Conservation (phyloP, 2,113 vertebrate species). For the Elgaria multicarinata region DNA sequence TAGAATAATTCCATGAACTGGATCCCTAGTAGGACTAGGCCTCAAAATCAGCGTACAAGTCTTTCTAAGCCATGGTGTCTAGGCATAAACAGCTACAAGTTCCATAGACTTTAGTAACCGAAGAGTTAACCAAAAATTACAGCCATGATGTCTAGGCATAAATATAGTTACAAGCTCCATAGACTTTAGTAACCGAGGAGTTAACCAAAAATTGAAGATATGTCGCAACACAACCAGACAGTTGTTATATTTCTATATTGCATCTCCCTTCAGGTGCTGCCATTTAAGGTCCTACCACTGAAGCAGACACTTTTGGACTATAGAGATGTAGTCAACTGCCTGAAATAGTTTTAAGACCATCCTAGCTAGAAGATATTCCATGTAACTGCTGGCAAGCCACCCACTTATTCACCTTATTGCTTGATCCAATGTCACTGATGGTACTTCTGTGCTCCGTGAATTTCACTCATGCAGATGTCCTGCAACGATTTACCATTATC, state of each 20-base stretch:
- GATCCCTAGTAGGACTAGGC: not conserved
- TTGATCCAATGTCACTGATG: not conserved
- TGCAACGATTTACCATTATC: conserved; percentile 34
- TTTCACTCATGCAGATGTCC: rapidly evolving
- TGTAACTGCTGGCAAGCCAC: not conserved
- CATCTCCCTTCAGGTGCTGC: not conserved
- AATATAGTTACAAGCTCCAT: not conserved
- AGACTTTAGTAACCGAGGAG: not conserved
- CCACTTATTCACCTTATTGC: not conserved
- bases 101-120: not conserved
- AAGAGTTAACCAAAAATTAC: not conserved
- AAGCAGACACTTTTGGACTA: not conserved
- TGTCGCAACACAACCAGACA: too few relatives aligned
- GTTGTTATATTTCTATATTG: not conserved
- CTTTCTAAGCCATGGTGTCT: not conserved
- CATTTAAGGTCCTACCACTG: not conserved
- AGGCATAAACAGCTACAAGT: not conserved
- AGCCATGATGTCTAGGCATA: not conserved
- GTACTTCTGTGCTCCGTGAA: too few relatives aligned
- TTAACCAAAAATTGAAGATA: not conserved
- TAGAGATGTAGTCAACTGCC: not conserved
- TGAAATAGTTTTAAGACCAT: not conserved
- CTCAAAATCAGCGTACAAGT: not conserved
- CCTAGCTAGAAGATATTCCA: too few relatives aligned
- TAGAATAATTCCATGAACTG: not conserved